Evolutionary conservation across 2,797 vertebrate genomes (phyloP), one percentile per base, ranked within the genome.

Genomic region (Danio choprae): DNA sequence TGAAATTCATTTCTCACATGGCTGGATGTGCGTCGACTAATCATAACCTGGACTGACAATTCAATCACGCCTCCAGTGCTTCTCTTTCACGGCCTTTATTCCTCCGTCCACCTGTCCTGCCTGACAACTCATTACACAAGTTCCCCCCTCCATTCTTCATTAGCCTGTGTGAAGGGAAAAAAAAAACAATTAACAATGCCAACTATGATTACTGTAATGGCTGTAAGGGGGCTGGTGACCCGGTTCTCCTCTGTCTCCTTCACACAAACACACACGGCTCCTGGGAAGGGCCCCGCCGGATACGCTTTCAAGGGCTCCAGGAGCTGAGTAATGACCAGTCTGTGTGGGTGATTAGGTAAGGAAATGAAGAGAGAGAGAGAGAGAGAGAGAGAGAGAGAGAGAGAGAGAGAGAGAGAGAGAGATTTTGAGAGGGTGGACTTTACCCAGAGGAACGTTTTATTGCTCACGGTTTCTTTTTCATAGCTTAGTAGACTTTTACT

Each of bases 1-100:
- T 94, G 92, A 94, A 94, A 94, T 93, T 92, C 88, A 93, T 93
- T 94, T 92, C 89, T 91, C 92, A 93, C 92, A 93, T 92, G 92
- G 90, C 82, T 85, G 90, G 90, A 89, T 93, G 91, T 89, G 89
- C 58, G 77, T 85, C 89, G 91, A 90, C 90, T 93, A 91, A 94
- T 93, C 92, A 93, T 93, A 94, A 94, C 92, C 91, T 90, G 89
- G 85, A 86, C 92, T 93, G 93, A 94, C 93, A 93, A 91, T 92
- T 92, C 92, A 92, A 92, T 92, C 88, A 85, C 10, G 59, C 82
- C 86, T 86, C 84, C 86, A 88, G 79, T 84, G 60, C 72, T 86
- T 87, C 83, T 50, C 82, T 79, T 86, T 83, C 83, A 82, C 71
- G 59, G 79, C 68, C 67, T 84, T 12, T 38, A 74, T 70, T 51